phyloP scores from a whole-genome alignment of 2,113 vertebrate species.

The Ellobius talpinus region DNA sequence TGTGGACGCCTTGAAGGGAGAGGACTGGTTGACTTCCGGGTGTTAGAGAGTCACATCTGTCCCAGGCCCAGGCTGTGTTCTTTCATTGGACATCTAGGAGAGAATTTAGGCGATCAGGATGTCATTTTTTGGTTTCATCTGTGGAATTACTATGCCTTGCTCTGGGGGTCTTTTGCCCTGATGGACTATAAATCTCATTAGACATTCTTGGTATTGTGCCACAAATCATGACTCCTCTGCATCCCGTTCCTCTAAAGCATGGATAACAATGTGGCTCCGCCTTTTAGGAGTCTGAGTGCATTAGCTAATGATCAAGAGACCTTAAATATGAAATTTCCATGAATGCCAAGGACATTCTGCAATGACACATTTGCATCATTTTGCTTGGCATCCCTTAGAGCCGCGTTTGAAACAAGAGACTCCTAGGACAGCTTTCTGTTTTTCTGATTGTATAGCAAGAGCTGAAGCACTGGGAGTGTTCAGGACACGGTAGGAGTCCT shows the following conservation, averaged over 20 bases:
- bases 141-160: slow-evolving; percentile 38
- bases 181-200: slow-evolving; percentile 46
- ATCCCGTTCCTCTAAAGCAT: slow-evolving; percentile 52
- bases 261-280: slow-evolving; percentile 34
- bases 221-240: slow-evolving; percentile 53
- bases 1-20: neutral
- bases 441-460: slow-evolving; percentile 20
- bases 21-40: neutral
- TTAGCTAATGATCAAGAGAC: slow-evolving; percentile 73
- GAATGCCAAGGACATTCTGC: slow-evolving; percentile 44
- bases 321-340: slow-evolving; percentile 56
- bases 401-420: neutral
- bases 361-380: slow-evolving; percentile 50
- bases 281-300: slow-evolving; percentile 63
- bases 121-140: slow-evolving; percentile 53
- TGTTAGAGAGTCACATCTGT: neutral
- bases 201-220: slow-evolving; percentile 53
- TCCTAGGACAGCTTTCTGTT: neutral
- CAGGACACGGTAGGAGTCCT: neutral
- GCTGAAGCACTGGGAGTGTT: neutral
- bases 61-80: neutral
- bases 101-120: neutral
- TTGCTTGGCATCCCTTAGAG: slow-evolving; percentile 51
- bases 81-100: neutral
- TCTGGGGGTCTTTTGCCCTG: slow-evolving; percentile 22